A percentile compares a stretch with the other conserved stretches of the same genome.
Conservation (phyloP, 2,888 invertebrate genomes). For the Pelosia muscerda region DNA sequence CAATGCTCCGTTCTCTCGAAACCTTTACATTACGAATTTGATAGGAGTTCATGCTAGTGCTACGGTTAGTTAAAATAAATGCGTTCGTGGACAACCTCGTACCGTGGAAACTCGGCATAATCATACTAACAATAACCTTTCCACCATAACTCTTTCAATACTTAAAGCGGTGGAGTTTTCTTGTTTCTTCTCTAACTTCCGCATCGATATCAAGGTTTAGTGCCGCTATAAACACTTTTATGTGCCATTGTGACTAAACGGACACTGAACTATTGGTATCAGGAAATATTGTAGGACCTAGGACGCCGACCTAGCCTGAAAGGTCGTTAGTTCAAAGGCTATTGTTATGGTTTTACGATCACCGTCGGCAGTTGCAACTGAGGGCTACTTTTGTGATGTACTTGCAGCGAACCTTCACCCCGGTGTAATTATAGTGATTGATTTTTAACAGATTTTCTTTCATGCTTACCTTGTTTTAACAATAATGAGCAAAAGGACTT, state of each 20-base stretch:
- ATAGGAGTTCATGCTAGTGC: too few relatives aligned
- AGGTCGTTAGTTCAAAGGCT: constrained; percentile 9
- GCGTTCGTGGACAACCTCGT: too few relatives aligned
- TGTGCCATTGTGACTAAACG: constrained; percentile 50
- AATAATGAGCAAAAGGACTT: too few relatives aligned
- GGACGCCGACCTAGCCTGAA: not conserved
- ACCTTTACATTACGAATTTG: too few relatives aligned
- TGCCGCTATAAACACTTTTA: constrained; percentile 50
- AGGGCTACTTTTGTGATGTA: not conserved
- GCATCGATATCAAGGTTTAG: constrained; percentile 48
- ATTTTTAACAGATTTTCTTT: too few relatives aligned
- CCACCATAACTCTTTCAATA: constrained; percentile 8
- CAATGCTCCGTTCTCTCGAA: too few relatives aligned
- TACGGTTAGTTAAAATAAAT: too few relatives aligned
- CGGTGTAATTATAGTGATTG: too few relatives aligned
- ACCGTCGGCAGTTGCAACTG: not conserved
- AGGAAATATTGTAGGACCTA: constrained; percentile 27
- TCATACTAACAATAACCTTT: not conserved
- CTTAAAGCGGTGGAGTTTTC: constrained; percentile 14
- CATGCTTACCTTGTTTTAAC: too few relatives aligned
- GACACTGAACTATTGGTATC: constrained; percentile 47
- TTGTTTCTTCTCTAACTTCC: constrained; percentile 32
- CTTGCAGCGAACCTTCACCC: not conserved
- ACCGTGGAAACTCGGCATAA: too few relatives aligned
- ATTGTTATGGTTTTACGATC: constrained; percentile 5